Base-by-base conservation (phyloP, 2,113 vertebrate genomes). In the Puma concolor region DNA sequence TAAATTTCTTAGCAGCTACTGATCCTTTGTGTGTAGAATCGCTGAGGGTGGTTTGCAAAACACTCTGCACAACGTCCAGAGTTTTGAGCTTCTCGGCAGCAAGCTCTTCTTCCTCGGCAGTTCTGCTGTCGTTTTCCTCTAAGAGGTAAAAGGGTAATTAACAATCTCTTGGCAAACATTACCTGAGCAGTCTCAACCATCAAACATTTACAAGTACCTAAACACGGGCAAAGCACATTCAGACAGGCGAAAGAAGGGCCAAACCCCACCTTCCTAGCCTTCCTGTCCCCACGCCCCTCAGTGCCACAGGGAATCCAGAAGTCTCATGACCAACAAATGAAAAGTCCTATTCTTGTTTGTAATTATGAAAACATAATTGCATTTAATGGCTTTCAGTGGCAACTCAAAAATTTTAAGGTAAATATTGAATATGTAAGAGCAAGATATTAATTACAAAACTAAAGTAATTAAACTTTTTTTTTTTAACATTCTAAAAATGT, bases 71-170 rank as follows among this genome's bases (percentile, higher is more conserved):
- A 96, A 99, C 99, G 81, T 99, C 98, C 88, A 99, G 97, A 94
- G 99, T 99, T 98, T 99, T 99, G 97, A 98, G 99, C 97, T 98
- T 99, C 98, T 99, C 99, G 0, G 98, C 99, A 89, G 98, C 98
- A 97, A 99, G 99, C 69, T 98, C 99, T 7, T 99, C 98, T 2
- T 99, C 99, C 16, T 97, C 98, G 57, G 94, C 88, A 19, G 14
- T 94, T 88, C 98, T 97, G 84, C 54, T 5, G 76, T 85, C 74
- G 19, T 96, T 96, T 89, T 95, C 23, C 50, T 96, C 98, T 98
- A 97, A 97, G 98, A 98, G 33, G 57, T 85, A 31, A 97, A 97
- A 92, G 88, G 77, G 76, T 33, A 60, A 77, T 95, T 85, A 97
- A 52, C 44, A 67, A 81, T 94, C n/a, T 95, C 38, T 69, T 64